phyloP scores from a whole-genome alignment of 2,113 vertebrate genomes.

The Numida meleagris region DNA sequence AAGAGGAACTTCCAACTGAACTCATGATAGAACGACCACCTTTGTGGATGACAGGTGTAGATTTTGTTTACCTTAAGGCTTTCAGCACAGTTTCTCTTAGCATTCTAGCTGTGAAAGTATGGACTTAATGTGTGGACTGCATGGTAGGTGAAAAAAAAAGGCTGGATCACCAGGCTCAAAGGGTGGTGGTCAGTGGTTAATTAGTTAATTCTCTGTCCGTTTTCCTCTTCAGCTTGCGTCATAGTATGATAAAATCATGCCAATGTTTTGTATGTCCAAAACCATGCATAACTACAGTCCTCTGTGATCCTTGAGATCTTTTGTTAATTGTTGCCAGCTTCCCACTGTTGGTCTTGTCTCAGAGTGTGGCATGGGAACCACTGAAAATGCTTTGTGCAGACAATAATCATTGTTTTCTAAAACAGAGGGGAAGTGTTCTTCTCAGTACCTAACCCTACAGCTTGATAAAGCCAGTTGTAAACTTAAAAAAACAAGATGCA shows the following conservation, averaged over 20 bases:
- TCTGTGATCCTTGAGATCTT: background rate
- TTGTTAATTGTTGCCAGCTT: background rate
- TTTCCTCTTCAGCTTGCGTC: constrained; percentile 31
- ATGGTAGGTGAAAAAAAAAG: background rate
- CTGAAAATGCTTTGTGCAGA: background rate
- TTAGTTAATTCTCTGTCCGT: background rate
- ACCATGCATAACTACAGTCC: background rate
- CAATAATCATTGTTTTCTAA: constrained; percentile 6
- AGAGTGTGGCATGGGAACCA: background rate
- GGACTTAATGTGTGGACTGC: background rate
- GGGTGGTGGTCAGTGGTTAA: background rate
- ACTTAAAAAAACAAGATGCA: background rate
- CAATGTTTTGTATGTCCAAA: background rate
- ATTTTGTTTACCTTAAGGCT: background rate
- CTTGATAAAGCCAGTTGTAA: background rate
- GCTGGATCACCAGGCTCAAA: background rate
- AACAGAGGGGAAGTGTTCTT: background rate
- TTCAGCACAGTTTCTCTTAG: background rate
- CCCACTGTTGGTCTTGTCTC: background rate
- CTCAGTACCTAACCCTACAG: background rate
- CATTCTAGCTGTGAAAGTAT: background rate
- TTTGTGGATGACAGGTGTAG: background rate
- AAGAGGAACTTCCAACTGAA: background rate
- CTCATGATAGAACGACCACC: background rate
- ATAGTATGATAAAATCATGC: background rate